A percentile compares a stretch with the other conserved stretches of the same genome.
These are phyloP conservation scores for Euleptes europaea DNA, from an alignment of 2,113 vertebrate genomes.

Conservation along the genomic window DNA sequence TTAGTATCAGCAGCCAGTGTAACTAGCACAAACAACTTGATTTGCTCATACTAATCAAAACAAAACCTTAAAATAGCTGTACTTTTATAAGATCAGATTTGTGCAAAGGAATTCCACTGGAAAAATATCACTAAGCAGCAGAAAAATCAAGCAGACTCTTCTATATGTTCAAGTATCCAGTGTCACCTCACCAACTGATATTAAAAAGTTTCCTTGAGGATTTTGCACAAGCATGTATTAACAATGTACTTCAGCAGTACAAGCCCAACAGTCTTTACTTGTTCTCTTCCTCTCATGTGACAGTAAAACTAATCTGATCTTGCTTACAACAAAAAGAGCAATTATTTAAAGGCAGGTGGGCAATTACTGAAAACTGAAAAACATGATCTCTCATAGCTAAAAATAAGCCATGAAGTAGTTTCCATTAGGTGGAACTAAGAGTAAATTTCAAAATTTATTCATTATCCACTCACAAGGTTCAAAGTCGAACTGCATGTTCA, in stretches of 20 bases:
- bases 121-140: slow-evolving; percentile 40
- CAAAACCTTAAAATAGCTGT: neutral
- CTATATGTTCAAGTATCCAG: slow-evolving; percentile 42
- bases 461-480: neutral
- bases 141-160: slow-evolving; percentile 48
- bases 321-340: slow-evolving; percentile 67
- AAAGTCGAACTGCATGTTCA: neutral
- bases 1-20: neutral
- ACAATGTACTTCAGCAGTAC: slow-evolving; percentile 49
- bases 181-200: slow-evolving; percentile 54
- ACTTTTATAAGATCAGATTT: neutral
- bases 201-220: slow-evolving; percentile 45
- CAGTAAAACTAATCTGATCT: slow-evolving; percentile 66
- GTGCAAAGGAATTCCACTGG: slow-evolving; percentile 22
- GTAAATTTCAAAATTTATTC: neutral
- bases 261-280: slow-evolving; percentile 58
- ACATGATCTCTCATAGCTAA: slow-evolving; percentile 42
- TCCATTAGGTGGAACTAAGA: neutral
- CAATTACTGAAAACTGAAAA: slow-evolving; percentile 56
- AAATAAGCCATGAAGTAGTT: neutral
- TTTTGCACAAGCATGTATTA: slow-evolving; percentile 46
- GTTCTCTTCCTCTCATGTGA: slow-evolving; percentile 73
- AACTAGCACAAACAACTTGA: neutral
- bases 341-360: slow-evolving; percentile 68
- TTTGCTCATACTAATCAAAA: neutral